A percentile compares a stretch with the other conserved stretches of the same genome.
Evolutionary conservation across 2,113 vertebrate species (phyloP).

Genomic region (Zosterops japonicus): DNA sequence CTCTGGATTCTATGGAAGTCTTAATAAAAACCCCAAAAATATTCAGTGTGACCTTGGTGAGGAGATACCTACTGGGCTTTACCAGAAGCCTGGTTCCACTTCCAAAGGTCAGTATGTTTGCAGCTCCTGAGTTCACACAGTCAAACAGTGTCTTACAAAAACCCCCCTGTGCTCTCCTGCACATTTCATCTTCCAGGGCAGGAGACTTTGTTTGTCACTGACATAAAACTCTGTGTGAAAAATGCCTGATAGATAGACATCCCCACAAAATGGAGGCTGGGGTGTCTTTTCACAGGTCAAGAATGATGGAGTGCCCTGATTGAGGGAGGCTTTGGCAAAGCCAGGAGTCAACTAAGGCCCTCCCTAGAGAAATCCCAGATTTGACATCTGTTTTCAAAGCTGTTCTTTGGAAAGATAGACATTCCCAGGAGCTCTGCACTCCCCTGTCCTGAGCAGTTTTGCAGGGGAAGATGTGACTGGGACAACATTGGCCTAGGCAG

Average conservation of each 20-base stretch:
- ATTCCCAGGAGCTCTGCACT: neutral
- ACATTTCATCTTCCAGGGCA: neutral
- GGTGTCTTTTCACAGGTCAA: neutral
- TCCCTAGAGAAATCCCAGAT: neutral
- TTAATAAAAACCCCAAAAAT: neutral
- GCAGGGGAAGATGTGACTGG: neutral
- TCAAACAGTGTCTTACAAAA: slow-evolving; percentile 8
- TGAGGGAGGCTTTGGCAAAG: neutral
- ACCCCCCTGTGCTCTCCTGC: neutral
- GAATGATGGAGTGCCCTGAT: neutral
- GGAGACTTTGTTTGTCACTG: accelerated
- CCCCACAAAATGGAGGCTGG: neutral
- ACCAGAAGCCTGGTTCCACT: slow-evolving; percentile 1
- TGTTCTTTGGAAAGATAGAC: neutral
- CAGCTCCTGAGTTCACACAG: neutral
- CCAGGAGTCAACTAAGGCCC: neutral
- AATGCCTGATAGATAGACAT: neutral
- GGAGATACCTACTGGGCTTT: neutral
- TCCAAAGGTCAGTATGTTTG: neutral
- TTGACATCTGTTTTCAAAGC: neutral
- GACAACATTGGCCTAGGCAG: neutral
- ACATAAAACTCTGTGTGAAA: neutral
- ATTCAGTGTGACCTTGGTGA: neutral
- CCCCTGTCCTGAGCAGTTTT: neutral
- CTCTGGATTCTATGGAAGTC: neutral